phyloP scores from a whole-genome alignment of 2,113 vertebrate genomes.

The Plectropomus leopardus region DNA sequence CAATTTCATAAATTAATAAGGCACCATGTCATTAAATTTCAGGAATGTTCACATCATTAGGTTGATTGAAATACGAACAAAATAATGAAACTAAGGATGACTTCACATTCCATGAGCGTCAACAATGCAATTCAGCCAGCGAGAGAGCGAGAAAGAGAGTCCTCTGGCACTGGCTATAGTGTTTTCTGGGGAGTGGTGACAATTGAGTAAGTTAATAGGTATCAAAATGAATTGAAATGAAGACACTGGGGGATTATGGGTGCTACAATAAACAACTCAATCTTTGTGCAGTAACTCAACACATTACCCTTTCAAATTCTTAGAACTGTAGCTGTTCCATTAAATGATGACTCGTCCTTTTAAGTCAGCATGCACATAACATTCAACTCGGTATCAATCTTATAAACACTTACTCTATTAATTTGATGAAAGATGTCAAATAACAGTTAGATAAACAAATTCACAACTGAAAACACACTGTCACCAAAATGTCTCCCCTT shows the following conservation, averaged over 20 bases:
- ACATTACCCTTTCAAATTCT: not conserved
- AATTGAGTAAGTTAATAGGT: conserved; percentile 10
- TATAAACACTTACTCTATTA: not conserved
- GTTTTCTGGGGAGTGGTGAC: not conserved
- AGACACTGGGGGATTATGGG: not conserved
- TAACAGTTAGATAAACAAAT: not conserved
- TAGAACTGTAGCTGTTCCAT: not conserved
- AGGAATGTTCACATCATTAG: not conserved
- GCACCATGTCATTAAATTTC: not conserved
- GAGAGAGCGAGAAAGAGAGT: not conserved
- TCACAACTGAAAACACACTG: not conserved
- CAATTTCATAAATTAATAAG: not conserved
- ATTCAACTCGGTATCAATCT: not conserved
- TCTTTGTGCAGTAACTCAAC: not conserved
- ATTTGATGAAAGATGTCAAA: not conserved
- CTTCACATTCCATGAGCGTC: not conserved
- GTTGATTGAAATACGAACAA: not conserved
- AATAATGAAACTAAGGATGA: not conserved
- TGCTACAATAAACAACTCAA: not conserved
- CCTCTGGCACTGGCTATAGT: not conserved
- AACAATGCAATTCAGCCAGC: not conserved
- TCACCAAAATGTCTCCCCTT: not conserved
- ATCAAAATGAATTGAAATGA: not conserved
- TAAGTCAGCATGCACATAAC: not conserved
- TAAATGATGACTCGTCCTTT: not conserved